Evolutionary conservation across 2,797 vertebrate genomes (phyloP).

Genomic region (Malacoraja senta): DNA sequence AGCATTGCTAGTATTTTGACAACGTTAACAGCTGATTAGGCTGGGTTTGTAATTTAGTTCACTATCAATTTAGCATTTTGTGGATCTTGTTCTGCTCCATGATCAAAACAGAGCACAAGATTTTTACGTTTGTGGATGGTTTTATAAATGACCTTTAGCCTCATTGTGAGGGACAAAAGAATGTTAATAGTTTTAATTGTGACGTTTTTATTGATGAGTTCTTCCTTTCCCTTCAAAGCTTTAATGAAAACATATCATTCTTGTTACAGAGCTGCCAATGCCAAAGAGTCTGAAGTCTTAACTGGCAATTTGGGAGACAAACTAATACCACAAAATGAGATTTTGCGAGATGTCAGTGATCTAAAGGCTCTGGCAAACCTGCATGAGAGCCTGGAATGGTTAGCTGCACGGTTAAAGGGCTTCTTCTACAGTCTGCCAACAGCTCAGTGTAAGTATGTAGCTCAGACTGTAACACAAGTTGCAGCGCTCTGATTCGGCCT

Average conservation of each 20-base stretch:
- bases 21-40: no score
- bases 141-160: background rate
- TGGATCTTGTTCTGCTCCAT: background rate
- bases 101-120: background rate
- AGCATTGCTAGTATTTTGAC: no score
- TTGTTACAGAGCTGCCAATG: conserved; percentile 76
- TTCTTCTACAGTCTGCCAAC: conserved; percentile 75
- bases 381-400: conserved; percentile 96
- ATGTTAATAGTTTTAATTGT: background rate
- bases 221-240: background rate
- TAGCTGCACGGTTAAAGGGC: conserved; percentile 72
- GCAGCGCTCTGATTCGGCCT: background rate
- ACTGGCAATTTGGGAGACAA: conserved; percentile 96
- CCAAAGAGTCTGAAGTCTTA: conserved; percentile 92
- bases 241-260: background rate
- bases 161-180: background rate
- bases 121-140: no score
- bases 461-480: background rate
- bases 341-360: conserved; percentile 87
- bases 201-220: background rate
- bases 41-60: no score
- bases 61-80: no score
- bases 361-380: conserved; percentile 93
- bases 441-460: conserved; percentile 66
- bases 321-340: conserved; percentile 87